Percentiles rank a stretch among this genome's conserved stretches.
These are phyloP conservation scores for Pilophorus perplexus DNA, from an alignment of 2,888 invertebrate species.

Conservation along the genomic window DNA sequence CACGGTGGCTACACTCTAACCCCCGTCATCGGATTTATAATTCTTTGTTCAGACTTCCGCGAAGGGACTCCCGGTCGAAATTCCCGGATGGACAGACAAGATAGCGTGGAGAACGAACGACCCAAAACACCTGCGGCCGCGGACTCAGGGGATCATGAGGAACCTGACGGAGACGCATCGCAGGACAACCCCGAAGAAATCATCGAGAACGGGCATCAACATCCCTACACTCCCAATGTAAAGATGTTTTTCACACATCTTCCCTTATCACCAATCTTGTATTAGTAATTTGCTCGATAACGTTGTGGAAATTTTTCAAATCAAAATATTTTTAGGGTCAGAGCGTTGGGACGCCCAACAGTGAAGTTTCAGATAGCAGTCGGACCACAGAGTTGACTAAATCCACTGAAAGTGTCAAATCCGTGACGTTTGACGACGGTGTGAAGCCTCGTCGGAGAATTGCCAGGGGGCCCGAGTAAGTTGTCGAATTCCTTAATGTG, in stretches of 20 bases:
- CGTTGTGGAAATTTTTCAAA: too few species aligned
- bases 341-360: conserved; percentile 41
- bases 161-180: background rate
- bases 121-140: conserved; percentile 4
- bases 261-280: too few species aligned
- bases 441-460: conserved; percentile 32
- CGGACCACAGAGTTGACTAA: conserved; percentile 41
- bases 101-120: background rate
- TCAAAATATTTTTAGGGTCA: conserved; percentile 29
- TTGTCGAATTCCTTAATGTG: too few species aligned
- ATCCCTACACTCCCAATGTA: conserved; percentile 1
- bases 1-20: too few species aligned
- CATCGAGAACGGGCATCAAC: background rate
- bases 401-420: conserved; percentile 37
- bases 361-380: conserved; percentile 43
- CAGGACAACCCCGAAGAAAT: background rate
- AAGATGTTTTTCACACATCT: too few species aligned
- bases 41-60: background rate
- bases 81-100: background rate
- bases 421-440: conserved; percentile 23
- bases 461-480: conserved; percentile 41
- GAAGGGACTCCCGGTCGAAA: background rate
- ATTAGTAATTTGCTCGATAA: too few species aligned
- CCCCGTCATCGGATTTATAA: too few species aligned
- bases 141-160: background rate